A percentile compares a stretch with the other conserved stretches of the same genome.
phyloP scores from a whole-genome alignment of 2,888 invertebrate species.

The Schrankia costaestrigalis region DNA sequence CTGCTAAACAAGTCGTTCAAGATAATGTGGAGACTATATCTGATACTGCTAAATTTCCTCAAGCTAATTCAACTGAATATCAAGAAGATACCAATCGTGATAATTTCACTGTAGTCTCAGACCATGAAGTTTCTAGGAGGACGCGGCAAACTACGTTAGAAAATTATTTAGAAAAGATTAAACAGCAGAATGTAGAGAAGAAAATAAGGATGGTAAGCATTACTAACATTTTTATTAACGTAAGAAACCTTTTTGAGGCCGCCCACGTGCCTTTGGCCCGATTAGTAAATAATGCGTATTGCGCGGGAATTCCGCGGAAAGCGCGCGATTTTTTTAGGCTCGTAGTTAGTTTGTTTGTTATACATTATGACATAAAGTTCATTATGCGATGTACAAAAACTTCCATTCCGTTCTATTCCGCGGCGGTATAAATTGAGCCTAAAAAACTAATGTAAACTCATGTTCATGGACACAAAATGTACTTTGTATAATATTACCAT shows the following conservation, averaged over 20 bases:
- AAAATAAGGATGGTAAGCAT: slow-evolving; percentile 55
- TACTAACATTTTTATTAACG: background rate
- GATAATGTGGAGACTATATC: slow-evolving; percentile 28
- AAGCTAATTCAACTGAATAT: slow-evolving; percentile 46
- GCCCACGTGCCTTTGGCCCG: too few relatives aligned
- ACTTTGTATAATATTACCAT: background rate
- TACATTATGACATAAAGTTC: too few relatives aligned
- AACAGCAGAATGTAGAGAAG: slow-evolving; percentile 45
- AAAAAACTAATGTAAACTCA: too few relatives aligned
- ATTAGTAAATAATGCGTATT: too few relatives aligned
- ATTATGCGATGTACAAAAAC: too few relatives aligned
- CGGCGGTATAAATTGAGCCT: too few relatives aligned
- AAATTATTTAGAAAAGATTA: slow-evolving; percentile 49
- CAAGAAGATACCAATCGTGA: slow-evolving; percentile 28
- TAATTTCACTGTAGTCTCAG: slow-evolving; percentile 27
- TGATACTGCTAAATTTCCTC: slow-evolving; percentile 37
- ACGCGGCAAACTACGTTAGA: slow-evolving; percentile 46
- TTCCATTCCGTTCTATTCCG: too few relatives aligned
- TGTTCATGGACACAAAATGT: background rate
- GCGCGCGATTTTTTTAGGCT: too few relatives aligned
- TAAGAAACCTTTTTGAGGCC: background rate
- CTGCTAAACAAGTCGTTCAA: slow-evolving; percentile 60
- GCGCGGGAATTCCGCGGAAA: too few relatives aligned
- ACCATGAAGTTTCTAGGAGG: slow-evolving; percentile 45
- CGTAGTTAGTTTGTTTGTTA: too few relatives aligned